Evolutionary conservation across 2,888 invertebrate species (phyloP).

Genomic region (Dolichopus griseipennis): DNA sequence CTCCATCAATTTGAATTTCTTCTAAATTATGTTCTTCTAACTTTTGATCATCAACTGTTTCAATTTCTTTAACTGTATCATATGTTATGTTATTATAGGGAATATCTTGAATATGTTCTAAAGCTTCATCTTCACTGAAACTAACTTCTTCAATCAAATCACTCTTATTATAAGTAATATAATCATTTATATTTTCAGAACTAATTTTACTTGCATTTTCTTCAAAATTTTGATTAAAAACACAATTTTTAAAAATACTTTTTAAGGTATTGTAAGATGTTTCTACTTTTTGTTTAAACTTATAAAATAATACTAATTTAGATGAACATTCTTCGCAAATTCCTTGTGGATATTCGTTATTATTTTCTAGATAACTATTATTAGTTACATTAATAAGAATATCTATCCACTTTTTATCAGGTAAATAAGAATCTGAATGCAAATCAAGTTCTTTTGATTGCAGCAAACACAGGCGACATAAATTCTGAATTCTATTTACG

Average conservation of each 20-base stretch:
- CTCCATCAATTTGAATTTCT: no score
- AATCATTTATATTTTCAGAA: not conserved
- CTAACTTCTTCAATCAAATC: not conserved
- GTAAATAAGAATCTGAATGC: not conserved
- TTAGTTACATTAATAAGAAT: slow-evolving; percentile 2
- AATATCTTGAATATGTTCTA: not conserved
- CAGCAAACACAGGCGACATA: slow-evolving; percentile 13
- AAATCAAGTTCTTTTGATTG: slow-evolving; percentile 11
- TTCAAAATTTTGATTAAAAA: not conserved
- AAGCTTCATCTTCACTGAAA: no score
- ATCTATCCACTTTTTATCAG: not conserved
- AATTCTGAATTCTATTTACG: not conserved
- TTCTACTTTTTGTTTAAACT: slow-evolving; percentile 32
- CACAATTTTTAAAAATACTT: slow-evolving; percentile 5
- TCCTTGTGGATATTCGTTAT: slow-evolving; percentile 8
- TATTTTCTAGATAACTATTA: not conserved
- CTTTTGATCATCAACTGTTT: no score
- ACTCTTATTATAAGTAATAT: slow-evolving; percentile 13
- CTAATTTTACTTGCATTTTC: not conserved
- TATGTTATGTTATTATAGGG: no score
- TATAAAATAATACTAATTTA: slow-evolving; percentile 29
- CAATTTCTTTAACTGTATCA: no score
- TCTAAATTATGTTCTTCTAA: no score
- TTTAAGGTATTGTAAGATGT: slow-evolving; percentile 12
- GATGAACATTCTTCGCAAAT: slow-evolving; percentile 24